phyloP scores from a whole-genome alignment of 2,113 vertebrate species.

The Heterochromis multidens region DNA sequence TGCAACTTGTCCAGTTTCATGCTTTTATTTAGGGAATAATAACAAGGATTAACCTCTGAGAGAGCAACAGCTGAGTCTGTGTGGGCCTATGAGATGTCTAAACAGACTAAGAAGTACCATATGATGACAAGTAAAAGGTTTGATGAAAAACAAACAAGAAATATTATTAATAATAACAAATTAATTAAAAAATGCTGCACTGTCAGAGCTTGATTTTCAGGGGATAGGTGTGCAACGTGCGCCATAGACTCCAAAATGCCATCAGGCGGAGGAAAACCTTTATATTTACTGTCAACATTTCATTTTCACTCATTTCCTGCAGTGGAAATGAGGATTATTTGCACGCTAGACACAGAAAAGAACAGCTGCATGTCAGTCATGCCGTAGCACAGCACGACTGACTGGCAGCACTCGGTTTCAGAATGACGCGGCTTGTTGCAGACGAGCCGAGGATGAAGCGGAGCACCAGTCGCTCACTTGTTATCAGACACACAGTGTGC shows the following conservation, averaged over 20 bases:
- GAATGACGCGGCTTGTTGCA: not conserved
- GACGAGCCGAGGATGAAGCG: not conserved
- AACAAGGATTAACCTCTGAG: not conserved
- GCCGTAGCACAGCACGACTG: not conserved
- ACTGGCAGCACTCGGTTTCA: not conserved
- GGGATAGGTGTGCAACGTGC: not conserved
- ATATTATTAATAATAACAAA: too few species aligned
- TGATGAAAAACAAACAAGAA: not conserved
- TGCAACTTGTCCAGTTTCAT: not conserved
- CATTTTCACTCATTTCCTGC: not conserved
- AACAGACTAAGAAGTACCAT: fast-evolving
- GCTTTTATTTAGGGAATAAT: not conserved
- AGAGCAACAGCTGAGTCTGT: not conserved
- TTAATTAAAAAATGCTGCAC: not conserved
- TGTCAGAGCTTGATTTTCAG: not conserved
- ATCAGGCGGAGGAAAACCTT: not conserved
- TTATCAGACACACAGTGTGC: not conserved
- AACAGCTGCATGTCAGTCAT: not conserved
- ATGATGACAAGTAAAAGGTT: not conserved
- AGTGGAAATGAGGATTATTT: conserved; percentile 4
- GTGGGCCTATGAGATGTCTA: not conserved
- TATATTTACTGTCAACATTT: not conserved
- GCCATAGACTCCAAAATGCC: not conserved
- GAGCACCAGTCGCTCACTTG: not conserved
- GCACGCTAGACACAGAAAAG: not conserved